Percentiles rank a stretch among this genome's conserved stretches.
Evolutionary conservation across 2,888 invertebrate species (phyloP).

Genomic region (Deilephila porcellus): DNA sequence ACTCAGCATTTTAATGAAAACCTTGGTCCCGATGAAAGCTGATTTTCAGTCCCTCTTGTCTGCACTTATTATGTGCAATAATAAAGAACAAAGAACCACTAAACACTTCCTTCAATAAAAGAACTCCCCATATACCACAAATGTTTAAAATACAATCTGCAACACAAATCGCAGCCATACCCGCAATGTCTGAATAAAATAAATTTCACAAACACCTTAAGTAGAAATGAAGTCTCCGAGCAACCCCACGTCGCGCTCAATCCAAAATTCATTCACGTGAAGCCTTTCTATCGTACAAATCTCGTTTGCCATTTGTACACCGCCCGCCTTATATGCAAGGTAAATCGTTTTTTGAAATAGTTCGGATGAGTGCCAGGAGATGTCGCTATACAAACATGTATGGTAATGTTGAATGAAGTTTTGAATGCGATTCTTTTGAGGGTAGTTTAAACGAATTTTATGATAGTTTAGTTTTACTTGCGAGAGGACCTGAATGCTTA

Average conservation of each 20-base stretch:
- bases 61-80: no score
- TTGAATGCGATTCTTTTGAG: no score
- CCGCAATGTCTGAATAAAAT: constrained; percentile 2
- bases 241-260: neutral
- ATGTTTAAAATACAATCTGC: neutral
- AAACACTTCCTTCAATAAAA: no score
- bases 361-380: neutral
- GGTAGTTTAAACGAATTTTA: neutral
- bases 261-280: neutral
- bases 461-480: neutral
- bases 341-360: neutral
- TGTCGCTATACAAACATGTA: neutral
- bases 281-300: neutral
- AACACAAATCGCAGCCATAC: neutral
- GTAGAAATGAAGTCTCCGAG: neutral
- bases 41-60: no score
- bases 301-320: neutral
- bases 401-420: no score
- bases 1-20: no score
- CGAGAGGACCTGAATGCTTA: no score
- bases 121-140: no score
- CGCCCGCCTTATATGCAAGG: neutral
- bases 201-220: neutral
- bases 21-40: no score
- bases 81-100: no score